A percentile compares a stretch with the other conserved stretches of the same genome.
phyloP scores from a whole-genome alignment of 2,113 vertebrate species.

The Raja brachyura region DNA sequence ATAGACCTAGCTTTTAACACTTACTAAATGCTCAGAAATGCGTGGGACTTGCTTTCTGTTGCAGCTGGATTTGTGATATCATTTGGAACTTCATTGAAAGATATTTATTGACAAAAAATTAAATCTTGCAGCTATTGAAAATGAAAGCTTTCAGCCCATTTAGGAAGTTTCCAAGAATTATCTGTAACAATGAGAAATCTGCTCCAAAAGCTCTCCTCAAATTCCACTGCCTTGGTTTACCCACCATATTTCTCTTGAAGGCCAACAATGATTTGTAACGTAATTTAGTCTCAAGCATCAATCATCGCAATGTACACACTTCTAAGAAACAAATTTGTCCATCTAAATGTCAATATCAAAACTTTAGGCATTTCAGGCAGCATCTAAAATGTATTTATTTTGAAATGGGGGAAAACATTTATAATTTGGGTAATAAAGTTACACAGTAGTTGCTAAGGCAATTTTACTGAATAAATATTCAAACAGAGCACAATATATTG shows the following conservation, averaged over 20 bases:
- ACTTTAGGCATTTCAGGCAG: background rate
- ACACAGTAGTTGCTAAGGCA: background rate
- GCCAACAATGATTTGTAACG: background rate
- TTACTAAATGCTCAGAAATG: background rate
- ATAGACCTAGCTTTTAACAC: background rate
- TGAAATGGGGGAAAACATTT: background rate
- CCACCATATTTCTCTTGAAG: background rate
- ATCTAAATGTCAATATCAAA: background rate
- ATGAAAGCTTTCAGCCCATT: background rate
- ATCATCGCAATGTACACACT: background rate
- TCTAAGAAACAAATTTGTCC: background rate
- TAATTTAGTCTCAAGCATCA: background rate
- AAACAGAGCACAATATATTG: background rate
- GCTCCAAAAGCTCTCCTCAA: background rate
- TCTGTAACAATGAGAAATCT: background rate
- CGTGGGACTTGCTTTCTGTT: background rate
- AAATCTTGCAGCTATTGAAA: background rate
- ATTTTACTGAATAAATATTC: constrained; percentile 6
- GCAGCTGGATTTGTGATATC: background rate
- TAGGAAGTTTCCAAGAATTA: background rate
- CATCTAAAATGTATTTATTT: background rate
- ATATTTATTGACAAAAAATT: background rate
- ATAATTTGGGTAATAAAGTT: background rate
- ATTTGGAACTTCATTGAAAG: background rate
- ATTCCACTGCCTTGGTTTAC: background rate